These are phyloP conservation scores for Carollia perspicillata DNA, from an alignment of 2,113 vertebrate species.

Conservation along the genomic window DNA sequence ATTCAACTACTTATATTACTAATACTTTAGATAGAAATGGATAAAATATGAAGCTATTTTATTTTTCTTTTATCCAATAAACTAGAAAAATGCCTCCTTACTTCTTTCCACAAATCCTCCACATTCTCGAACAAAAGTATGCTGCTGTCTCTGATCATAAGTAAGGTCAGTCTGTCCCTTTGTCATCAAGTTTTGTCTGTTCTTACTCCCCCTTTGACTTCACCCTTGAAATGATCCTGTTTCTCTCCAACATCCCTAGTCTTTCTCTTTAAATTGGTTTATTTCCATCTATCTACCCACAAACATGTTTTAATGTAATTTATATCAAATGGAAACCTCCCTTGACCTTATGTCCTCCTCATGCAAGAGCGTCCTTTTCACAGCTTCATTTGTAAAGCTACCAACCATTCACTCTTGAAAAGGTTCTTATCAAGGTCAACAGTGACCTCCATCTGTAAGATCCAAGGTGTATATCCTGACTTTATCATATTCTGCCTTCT, in stretches of 20 bases:
- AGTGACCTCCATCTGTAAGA: not conserved
- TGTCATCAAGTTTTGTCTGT: not conserved
- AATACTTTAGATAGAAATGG: not conserved
- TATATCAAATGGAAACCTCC: not conserved
- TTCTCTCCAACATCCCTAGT: not conserved
- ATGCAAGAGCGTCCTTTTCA: not conserved
- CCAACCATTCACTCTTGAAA: not conserved
- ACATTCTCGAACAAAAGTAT: not conserved
- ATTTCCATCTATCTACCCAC: not conserved
- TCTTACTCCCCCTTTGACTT: not conserved
- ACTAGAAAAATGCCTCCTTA: not conserved
- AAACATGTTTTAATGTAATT: not conserved
- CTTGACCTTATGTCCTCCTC: not conserved
- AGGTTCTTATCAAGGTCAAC: not conserved
- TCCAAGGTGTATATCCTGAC: not conserved
- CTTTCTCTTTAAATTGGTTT: not conserved
- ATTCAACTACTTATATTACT: not conserved
- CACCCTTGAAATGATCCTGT: not conserved
- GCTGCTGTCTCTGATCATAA: not conserved
- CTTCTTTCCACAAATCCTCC: not conserved
- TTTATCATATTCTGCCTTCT: not conserved
- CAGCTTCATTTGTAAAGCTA: not conserved
- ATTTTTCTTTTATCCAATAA: not conserved
- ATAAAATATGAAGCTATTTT: not conserved
- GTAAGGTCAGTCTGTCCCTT: not conserved